Percentiles rank a stretch among this genome's conserved stretches.
Evolutionary conservation across 2,888 invertebrate genomes (phyloP).

Genomic region (Isoperla grammatica): DNA sequence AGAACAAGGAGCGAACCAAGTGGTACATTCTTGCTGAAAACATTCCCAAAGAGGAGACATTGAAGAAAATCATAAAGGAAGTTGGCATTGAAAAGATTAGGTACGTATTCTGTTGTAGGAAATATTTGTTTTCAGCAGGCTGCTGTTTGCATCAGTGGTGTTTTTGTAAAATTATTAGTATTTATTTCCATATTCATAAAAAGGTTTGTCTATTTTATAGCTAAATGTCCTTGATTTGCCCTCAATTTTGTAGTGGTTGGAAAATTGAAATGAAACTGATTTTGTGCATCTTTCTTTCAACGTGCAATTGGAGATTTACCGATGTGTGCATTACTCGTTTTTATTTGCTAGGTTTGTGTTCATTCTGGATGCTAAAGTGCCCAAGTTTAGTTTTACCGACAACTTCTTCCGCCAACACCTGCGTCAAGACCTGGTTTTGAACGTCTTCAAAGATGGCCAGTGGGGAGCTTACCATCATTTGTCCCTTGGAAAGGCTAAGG

Average conservation of each 20-base stretch:
- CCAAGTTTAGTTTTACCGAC: constrained; percentile 28
- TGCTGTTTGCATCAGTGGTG: too few species aligned
- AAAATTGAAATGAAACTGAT: too few species aligned
- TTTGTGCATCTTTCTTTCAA: too few species aligned
- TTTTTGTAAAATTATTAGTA: too few species aligned
- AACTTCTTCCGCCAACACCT: constrained; percentile 29
- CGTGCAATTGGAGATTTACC: too few species aligned
- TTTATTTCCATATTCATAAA: too few species aligned
- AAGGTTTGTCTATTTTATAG: too few species aligned
- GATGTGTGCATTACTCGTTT: too few species aligned
- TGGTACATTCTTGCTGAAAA: constrained; percentile 14
- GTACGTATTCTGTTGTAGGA: too few species aligned
- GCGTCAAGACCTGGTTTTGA: constrained; percentile 18
- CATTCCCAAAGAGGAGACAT: constrained; percentile 1
- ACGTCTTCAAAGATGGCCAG: constrained; percentile 15
- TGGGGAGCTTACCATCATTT: constrained; percentile 24
- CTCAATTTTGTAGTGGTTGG: too few species aligned
- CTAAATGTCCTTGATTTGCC: too few species aligned
- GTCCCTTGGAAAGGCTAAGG: neutral
- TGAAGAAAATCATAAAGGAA: constrained; percentile 1
- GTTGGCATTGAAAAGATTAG: constrained; percentile 7
- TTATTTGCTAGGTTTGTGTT: constrained; percentile 36
- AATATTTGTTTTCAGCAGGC: too few species aligned
- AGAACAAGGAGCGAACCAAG: neutral
- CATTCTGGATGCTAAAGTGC: constrained; percentile 18